phyloP scores from a whole-genome alignment of 2,797 vertebrate genomes.

The Oreochromis grahami region DNA sequence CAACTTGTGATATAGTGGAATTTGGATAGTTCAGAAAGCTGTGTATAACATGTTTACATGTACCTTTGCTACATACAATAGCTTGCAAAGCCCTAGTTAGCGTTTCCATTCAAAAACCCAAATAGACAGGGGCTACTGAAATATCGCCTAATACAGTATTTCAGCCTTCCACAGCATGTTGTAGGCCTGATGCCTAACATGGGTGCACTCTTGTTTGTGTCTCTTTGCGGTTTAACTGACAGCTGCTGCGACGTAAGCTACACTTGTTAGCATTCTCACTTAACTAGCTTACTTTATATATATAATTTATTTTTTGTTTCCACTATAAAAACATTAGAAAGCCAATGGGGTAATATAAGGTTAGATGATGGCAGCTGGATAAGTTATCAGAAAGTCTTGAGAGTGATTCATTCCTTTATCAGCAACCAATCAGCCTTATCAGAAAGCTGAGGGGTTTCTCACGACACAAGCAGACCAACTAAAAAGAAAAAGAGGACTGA shows the following conservation, averaged over 20 bases:
- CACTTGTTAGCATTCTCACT: not conserved
- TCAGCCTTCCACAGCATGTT: not conserved
- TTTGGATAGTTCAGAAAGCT: not conserved
- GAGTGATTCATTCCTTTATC: constrained; percentile 49
- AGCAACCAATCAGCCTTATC: constrained; percentile 64
- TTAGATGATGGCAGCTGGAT: constrained; percentile 32
- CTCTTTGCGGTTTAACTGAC: not conserved
- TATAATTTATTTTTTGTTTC: constrained; percentile 25
- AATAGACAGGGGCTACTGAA: not conserved
- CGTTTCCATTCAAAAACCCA: not conserved
- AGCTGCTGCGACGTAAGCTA: not conserved
- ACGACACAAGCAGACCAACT: constrained; percentile 39
- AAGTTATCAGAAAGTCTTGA: constrained; percentile 9
- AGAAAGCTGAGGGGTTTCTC: constrained; percentile 52
- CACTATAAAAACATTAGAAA: not conserved
- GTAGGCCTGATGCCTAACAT: not conserved
- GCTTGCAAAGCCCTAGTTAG: not conserved
- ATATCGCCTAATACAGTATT: not conserved
- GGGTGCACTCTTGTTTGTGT: not conserved
- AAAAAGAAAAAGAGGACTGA: constrained; percentile 14
- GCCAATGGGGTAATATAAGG: constrained; percentile 8
- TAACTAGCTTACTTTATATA: not conserved
- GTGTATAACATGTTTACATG: not conserved
- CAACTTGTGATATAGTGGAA: not conserved
- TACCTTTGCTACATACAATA: not conserved